These are phyloP conservation scores for Seira musarum DNA, from an alignment of 2,888 invertebrate species.

Conservation along the genomic window DNA sequence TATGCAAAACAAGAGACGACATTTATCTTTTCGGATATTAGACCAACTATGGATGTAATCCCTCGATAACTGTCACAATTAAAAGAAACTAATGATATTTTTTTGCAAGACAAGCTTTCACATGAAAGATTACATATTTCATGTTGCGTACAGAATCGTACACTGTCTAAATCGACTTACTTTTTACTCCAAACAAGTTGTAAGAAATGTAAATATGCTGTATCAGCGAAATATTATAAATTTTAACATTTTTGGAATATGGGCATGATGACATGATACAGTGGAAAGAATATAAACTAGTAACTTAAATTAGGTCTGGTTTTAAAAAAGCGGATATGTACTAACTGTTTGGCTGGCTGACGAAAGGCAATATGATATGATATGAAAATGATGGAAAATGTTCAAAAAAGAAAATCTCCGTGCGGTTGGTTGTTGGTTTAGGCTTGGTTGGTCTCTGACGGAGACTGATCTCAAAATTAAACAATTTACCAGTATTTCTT, in stretches of 20 bases:
- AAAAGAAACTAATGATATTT: conserved; percentile 6
- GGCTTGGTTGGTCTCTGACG: neutral
- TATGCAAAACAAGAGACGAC: neutral
- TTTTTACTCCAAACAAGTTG: neutral
- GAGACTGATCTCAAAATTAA: conserved; percentile 2
- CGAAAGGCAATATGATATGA: neutral
- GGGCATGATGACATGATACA: conserved; percentile 2
- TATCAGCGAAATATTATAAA: neutral
- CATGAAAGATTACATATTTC: neutral
- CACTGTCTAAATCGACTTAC: no score
- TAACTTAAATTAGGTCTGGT: neutral
- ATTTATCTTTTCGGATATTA: neutral
- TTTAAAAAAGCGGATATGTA: neutral
- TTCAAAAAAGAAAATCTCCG: no score
- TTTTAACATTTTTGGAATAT: neutral
- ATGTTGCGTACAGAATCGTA: neutral
- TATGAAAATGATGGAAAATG: neutral
- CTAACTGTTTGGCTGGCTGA: neutral
- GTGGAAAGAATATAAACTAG: conserved; percentile 7
- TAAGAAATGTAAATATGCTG: neutral
- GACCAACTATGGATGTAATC: neutral
- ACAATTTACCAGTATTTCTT: conserved; percentile 25
- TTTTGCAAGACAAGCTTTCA: conserved; percentile 8
- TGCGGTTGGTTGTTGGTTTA: neutral
- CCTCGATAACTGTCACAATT: conserved; percentile 15